phyloP scores from a whole-genome alignment of 2,888 invertebrate species.

The Esperia sulphurella region DNA sequence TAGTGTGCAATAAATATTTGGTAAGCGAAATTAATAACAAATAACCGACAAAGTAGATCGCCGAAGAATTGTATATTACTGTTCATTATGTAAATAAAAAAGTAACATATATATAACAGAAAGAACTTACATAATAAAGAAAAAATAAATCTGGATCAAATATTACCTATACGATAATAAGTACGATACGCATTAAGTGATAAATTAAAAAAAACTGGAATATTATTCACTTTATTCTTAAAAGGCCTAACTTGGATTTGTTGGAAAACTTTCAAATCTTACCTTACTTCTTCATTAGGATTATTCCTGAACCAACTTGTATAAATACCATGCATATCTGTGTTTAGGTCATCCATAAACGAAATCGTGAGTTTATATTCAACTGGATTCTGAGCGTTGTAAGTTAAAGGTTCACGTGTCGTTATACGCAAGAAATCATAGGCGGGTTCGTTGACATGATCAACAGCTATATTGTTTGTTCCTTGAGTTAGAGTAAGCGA shows the following conservation, averaged over 20 bases:
- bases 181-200: no score
- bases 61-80: no score
- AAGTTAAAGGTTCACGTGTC: constrained; percentile 27
- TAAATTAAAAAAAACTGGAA: no score
- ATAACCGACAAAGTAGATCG: no score
- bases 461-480: constrained; percentile 15
- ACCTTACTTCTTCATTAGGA: constrained; percentile 34
- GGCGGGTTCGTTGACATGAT: constrained; percentile 19
- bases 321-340: constrained; percentile 78
- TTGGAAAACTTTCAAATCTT: constrained; percentile 69
- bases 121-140: no score
- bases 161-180: no score
- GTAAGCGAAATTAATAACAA: no score
- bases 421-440: constrained; percentile 45
- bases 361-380: constrained; percentile 38
- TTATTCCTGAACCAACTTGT: constrained; percentile 57
- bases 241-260: constrained; percentile 79
- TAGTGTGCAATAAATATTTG: no score
- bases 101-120: no score
- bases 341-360: constrained; percentile 72
- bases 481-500: constrained; percentile 56
- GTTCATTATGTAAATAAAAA: no score
- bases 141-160: no score
- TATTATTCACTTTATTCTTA: no score
- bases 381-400: constrained; percentile 1